phyloP scores from a whole-genome alignment of 2,113 vertebrate genomes.

The Taxidea taxus region DNA sequence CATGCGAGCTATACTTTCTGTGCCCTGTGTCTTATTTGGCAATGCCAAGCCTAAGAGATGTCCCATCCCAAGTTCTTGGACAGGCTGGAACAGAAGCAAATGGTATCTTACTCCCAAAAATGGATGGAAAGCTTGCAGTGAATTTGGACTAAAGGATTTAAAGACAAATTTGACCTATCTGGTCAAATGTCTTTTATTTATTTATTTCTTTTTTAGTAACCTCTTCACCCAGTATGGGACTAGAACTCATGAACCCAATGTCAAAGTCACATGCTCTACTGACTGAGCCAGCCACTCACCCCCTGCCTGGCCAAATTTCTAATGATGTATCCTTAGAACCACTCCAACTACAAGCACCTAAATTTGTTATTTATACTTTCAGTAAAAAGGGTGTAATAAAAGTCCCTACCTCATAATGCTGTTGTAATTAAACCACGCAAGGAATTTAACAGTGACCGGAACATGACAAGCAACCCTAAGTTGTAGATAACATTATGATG shows the following conservation, averaged over 20 bases:
- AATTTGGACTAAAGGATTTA: not conserved
- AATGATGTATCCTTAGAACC: not conserved
- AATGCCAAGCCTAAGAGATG: not conserved
- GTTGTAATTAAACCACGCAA: not conserved
- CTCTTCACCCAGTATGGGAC: not conserved
- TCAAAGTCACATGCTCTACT: not conserved
- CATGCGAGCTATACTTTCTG: too few relatives aligned
- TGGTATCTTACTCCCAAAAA: not conserved
- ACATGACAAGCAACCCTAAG: not conserved
- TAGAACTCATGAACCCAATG: not conserved
- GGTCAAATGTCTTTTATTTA: not conserved
- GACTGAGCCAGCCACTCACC: not conserved
- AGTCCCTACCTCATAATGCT: not conserved
- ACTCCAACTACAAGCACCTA: not conserved
- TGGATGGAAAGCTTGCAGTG: not conserved
- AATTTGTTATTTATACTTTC: not conserved
- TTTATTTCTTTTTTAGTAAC: not conserved
- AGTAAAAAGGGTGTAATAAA: not conserved
- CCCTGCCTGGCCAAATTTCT: not conserved
- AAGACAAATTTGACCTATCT: not conserved
- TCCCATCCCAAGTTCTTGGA: not conserved
- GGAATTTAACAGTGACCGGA: not conserved
- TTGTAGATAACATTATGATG: not conserved
- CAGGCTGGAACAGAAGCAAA: not conserved
- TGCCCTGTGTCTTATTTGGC: not conserved